These are phyloP conservation scores for Ptilodon capucinus DNA, from an alignment of 2,888 invertebrate genomes.

Conservation along the genomic window DNA sequence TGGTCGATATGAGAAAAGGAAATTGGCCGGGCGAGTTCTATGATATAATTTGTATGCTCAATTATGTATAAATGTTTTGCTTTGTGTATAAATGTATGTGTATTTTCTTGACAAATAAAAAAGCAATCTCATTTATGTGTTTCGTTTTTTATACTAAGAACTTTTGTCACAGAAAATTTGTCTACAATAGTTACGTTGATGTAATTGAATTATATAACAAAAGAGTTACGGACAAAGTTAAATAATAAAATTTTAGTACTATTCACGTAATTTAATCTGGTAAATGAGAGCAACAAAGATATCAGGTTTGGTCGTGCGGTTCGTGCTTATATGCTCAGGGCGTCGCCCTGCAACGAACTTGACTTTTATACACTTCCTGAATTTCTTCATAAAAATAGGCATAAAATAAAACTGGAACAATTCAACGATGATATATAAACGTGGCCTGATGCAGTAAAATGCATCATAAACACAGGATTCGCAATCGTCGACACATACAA, in stretches of 20 bases:
- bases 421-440: conserved; percentile 58
- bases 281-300: neutral
- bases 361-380: conserved; percentile 76
- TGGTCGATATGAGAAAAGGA: conserved; percentile 45
- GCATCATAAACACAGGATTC: conserved; percentile 57
- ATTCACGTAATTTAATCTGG: conserved; percentile 3
- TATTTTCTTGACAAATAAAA: conserved; percentile 38
- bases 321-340: conserved; percentile 48
- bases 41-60: conserved; percentile 10
- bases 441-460: conserved; percentile 16
- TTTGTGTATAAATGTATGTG: conserved; percentile 30
- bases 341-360: conserved; percentile 63
- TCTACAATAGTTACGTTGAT: neutral
- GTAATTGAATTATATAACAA: neutral
- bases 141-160: conserved; percentile 6
- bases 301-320: conserved; percentile 30
- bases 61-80: conserved; percentile 20
- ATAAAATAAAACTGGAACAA: conserved; percentile 57
- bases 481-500: conserved; percentile 59
- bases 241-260: neutral
- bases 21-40: conserved; percentile 34
- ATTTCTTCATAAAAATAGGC: conserved; percentile 56
- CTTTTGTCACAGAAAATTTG: neutral
- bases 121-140: conserved; percentile 28
- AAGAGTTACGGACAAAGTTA: neutral